Evolutionary conservation across 1,140 invertebrate genomes (phyloP), one percentile per base, ranked within the genome.

Genomic region (Medauroidea extradentata): DNA sequence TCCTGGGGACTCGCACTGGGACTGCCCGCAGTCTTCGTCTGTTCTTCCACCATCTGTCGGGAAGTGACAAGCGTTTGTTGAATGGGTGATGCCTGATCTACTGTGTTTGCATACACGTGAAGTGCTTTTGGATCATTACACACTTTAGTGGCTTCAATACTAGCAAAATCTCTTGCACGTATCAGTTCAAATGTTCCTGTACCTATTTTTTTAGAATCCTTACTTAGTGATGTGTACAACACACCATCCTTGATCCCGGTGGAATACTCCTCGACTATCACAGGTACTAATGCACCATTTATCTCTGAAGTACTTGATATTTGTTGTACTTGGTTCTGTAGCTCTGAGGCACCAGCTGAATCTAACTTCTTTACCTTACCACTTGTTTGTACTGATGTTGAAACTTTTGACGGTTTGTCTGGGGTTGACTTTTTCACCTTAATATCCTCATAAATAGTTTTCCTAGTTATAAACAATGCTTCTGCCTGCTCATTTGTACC

Each of bases 361-460:
- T n/a, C n/a, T n/a, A n/a, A n/a, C n/a, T n/a, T n/a, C n/a, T n/a
- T n/a, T n/a, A n/a, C n/a, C 11, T 34, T 34, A 4, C 29, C 29
- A 62, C 71, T 78, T 3, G 79, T 81, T 61, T 81, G 79, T 9
- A 67, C 78, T 1, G 74, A 75, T 0, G 77, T 79, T 2, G 79
- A 81, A 0, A 81, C 78, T 65, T 80, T 81, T 54, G 72, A 64
- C 63, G 56, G 52, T 44, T 57, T 57, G 9, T 18, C 16, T 14
- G 1, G n/a, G 21, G 48, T 60, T 61, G 50, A 59, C 51, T 60
- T 64, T 59, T 66, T 68, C 44, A 67, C 59, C 65, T 64, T 71
- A 46, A 65, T 66, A 60, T 64, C 67, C 64, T 67, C 69, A 53
- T 65, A 59, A 9, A 65, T 44, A 1, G 62, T 66, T 55, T 67